Conservation (phyloP, 2,888 invertebrate species). For the Torymus aiolomorphi region DNA sequence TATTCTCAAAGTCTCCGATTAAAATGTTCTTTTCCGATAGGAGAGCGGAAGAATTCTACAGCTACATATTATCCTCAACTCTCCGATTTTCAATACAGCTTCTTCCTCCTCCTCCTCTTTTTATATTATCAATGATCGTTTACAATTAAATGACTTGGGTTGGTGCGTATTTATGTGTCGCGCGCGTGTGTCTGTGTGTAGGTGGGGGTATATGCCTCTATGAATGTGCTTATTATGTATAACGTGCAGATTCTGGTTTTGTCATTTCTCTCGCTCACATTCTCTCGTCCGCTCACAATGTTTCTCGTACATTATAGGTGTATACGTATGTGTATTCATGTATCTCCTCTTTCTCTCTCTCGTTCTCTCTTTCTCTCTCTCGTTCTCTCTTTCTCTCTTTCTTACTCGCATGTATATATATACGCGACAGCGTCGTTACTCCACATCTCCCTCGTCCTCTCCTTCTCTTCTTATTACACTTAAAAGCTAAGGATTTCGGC, state of each 20-base stretch:
- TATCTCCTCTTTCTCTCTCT: too few relatives aligned
- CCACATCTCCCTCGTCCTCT: too few relatives aligned
- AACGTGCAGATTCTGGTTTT: slow-evolving; percentile 53
- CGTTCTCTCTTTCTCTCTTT: too few relatives aligned
- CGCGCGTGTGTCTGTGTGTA: too few relatives aligned
- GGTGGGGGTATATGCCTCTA: too few relatives aligned
- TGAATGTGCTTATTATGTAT: slow-evolving; percentile 58
- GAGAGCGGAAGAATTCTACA: not conserved
- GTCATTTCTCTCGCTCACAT: not conserved
- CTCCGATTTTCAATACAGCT: slow-evolving; percentile 5
- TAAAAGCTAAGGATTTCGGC: slow-evolving; percentile 35
- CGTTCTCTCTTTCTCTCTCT: too few relatives aligned
- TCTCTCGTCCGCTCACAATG: slow-evolving; percentile 15
- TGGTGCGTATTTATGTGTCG: too few relatives aligned
- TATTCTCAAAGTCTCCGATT: too few relatives aligned
- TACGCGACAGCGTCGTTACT: not conserved
- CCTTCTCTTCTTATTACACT: slow-evolving; percentile 17
- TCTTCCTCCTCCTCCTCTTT: not conserved
- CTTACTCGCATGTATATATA: slow-evolving; percentile 3
- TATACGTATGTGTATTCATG: too few relatives aligned
- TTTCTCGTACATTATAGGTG: not conserved
- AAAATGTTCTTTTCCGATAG: too few relatives aligned
- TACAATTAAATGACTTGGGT: slow-evolving; percentile 14
- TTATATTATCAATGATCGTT: slow-evolving; percentile 17
- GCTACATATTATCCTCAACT: not conserved